Evolutionary conservation across 2,888 invertebrate genomes (phyloP), one percentile per base, ranked within the genome.

Genomic region (Drosophila paracracens): DNA sequence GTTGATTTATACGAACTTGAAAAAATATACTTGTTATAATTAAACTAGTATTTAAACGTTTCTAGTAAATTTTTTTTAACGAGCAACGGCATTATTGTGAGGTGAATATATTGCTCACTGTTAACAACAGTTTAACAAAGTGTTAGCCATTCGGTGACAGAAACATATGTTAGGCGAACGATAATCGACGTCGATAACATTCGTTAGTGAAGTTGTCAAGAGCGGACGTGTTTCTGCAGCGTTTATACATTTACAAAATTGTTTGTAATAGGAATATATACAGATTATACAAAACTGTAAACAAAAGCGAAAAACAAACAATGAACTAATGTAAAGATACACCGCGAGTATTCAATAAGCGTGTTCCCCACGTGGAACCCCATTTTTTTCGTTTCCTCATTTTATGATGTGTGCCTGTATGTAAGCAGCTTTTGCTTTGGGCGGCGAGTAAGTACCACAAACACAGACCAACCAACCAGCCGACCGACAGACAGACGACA

Each of bases 311-410:
- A 57, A 65, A 53, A 69, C 46, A 69, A 76, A 69, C 78, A 76
- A 88, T 89, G 89, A 89, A 89, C 84, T 89, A 78, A 87, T 85
- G 89, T 86, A 72, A 88, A 80, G 64, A 59, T 27, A 40, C 29
- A 65, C 52, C 74, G 74, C 76, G 68, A 80, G 69, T 68, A 72
- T 53, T 76, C 53, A 66, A 70, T 60, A 54, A 64, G 68, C 81
- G 86, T 77, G 86, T 86, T 85, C 77, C 84, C 65, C 88, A 79
- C 87, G 84, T 81, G 84, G 89, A 85, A 74, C 85, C 57, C 40
- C 43, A 75, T 70, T 77, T 83, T 78, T 83, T 88, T 87, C 78
- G 78, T 87, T 85, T 85, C 75, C 74, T 87, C 66, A 78, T 80
- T 85, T 85, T 77, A 73, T 85, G 66, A 82, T 80, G 83, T 88